A percentile compares a stretch with the other conserved stretches of the same genome.
Conservation (phyloP, 2,797 vertebrate genomes). For the Balearica regulorum region DNA sequence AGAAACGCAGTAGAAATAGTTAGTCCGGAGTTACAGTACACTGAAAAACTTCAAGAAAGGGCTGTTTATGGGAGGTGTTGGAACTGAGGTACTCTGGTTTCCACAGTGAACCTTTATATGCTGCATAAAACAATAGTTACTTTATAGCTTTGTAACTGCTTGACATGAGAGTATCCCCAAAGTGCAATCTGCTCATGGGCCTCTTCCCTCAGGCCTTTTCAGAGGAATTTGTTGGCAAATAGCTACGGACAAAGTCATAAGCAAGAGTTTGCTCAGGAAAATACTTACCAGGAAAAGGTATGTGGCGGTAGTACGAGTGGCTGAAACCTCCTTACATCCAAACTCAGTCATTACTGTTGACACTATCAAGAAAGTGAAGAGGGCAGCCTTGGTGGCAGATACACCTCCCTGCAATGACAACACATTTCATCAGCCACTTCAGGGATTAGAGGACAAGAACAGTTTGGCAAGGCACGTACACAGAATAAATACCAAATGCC, state of each 20-base stretch:
- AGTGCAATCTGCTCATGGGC: background rate
- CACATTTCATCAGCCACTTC: background rate
- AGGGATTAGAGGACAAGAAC: background rate
- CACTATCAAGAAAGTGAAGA: background rate
- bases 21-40: background rate
- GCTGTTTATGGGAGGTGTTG: background rate
- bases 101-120: background rate
- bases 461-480: background rate
- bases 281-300: background rate
- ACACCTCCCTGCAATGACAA: background rate
- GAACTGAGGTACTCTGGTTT: background rate
- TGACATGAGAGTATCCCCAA: background rate
- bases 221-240: background rate
- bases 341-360: background rate
- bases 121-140: background rate
- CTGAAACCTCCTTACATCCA: background rate
- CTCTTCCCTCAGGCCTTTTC: background rate
- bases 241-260: background rate
- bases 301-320: background rate
- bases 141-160: background rate
- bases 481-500: background rate
- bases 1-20: background rate
- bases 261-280: background rate
- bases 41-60: background rate
- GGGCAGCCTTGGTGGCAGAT: background rate